Base-by-base conservation (phyloP, 2,797 vertebrate genomes). In the Lycodopsis pacificus region DNA sequence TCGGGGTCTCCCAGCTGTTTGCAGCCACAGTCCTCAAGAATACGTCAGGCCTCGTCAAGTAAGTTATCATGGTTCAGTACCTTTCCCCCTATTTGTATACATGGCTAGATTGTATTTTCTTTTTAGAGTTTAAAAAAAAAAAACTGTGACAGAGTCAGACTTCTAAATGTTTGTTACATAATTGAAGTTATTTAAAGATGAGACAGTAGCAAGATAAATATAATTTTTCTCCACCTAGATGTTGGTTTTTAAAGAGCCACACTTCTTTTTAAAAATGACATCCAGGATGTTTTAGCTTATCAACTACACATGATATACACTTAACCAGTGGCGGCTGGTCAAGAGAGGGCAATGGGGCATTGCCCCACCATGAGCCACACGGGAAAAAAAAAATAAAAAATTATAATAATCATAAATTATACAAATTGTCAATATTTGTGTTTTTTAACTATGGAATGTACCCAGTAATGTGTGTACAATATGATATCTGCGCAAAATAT, bases 1-100 rank as follows among this genome's bases (percentile, higher is more conserved):
- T 98, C 4, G 97, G 97, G 80, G 97, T 98, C 79, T 97, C 97
- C n/a, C 97, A 97, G 82, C 89, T 96, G 73, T 97, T 98, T 87
- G 97, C 97, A 80, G 97, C 97, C 71, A 97, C 95, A 19, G 95
- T 97, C 36, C 93, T 98, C 73, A 98, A 98, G 93, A 98, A 97
- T 77, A 98, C 97, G 7, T 96, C 96, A 69, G 97, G 97, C 82
- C 93, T 94, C 0, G 97, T 97, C 84, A 97, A 95, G 97, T 98
- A 93, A 89, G 92, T 80, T 4, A 32, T 13, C 15, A 12, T 25
- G 19, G 48, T 22, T 65, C 54, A 61, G 38, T 5, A 4, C 59
- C 12, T 40, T 46, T 63, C 17, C 1, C 32, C 34, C 20, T 22
- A 0, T 19, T 59, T 54, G 15, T 40, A 0, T n/a, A 14, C 11